Conservation (phyloP, 2,797 vertebrate genomes). For the Gymnoscopelus braueri region DNA sequence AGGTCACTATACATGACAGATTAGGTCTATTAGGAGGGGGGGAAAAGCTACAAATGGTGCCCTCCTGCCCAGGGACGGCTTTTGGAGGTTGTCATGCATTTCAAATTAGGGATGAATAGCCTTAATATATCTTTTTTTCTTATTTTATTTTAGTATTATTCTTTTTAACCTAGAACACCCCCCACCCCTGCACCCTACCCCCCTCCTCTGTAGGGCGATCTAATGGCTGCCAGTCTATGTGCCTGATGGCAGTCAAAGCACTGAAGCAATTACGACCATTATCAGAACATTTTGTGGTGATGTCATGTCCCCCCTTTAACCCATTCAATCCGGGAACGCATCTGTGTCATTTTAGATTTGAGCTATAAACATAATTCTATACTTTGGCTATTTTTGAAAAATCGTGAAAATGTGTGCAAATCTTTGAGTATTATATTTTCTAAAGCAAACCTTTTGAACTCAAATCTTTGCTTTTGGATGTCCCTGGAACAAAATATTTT, state of each 20-base stretch:
- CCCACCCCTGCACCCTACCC: neutral
- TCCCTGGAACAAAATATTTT: no score
- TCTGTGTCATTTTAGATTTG: no score
- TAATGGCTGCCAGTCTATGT: constrained; percentile 50
- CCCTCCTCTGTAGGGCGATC: constrained; percentile 43
- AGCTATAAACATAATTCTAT: no score
- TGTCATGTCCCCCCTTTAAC: constrained; percentile 65
- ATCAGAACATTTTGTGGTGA: constrained; percentile 73
- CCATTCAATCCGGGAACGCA: no score
- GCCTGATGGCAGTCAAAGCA: constrained; percentile 62
- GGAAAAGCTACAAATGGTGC: constrained; percentile 68
- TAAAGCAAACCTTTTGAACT: no score
- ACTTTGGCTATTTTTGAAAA: no score
- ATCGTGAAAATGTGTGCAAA: no score
- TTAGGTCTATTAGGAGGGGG: constrained; percentile 72
- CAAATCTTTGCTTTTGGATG: no score
- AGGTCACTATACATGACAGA: constrained; percentile 73
- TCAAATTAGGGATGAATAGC: constrained; percentile 71
- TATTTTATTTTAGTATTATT: no score
- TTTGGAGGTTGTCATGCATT: constrained; percentile 55
- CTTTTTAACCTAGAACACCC: neutral
- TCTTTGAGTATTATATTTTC: no score
- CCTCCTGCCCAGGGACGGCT: constrained; percentile 43
- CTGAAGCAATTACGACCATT: constrained; percentile 77
- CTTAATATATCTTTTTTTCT: constrained; percentile 30